phyloP scores from a whole-genome alignment of 1,140 invertebrate species.

The Drosophila eugracilis region DNA sequence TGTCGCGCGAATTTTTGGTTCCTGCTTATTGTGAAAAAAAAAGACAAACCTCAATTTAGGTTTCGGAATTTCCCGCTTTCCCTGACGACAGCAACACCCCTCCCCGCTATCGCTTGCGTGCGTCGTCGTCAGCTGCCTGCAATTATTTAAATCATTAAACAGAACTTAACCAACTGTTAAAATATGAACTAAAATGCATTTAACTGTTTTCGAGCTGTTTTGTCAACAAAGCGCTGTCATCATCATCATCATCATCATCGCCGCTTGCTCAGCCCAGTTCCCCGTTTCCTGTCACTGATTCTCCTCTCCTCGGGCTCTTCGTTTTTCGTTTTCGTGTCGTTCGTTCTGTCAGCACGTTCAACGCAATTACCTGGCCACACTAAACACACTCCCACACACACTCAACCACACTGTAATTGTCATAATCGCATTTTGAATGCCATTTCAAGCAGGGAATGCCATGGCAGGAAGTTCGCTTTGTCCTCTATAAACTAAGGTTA shows the following conservation, averaged over 20 bases:
- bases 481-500: background rate
- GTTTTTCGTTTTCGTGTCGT: constrained; percentile 55
- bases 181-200: constrained; percentile 83
- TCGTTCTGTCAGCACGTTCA: constrained; percentile 74
- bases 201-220: constrained; percentile 80
- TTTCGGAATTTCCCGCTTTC: background rate
- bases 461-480: constrained; percentile 8
- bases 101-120: constrained; percentile 40
- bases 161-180: constrained; percentile 83
- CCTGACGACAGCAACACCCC: too few species aligned
- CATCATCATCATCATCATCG: constrained; percentile 65
- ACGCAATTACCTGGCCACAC: constrained; percentile 69
- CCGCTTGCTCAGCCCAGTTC: constrained; percentile 17
- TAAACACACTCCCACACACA: constrained; percentile 42
- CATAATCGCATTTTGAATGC: constrained; percentile 51
- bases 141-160: constrained; percentile 82
- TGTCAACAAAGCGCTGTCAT: constrained; percentile 79
- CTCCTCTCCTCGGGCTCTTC: too few species aligned
- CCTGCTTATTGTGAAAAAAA: constrained; percentile 45
- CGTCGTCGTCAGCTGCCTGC: constrained; percentile 41
- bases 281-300: constrained; percentile 47
- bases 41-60: constrained; percentile 34
- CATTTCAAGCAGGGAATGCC: too few species aligned
- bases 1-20: constrained; percentile 77
- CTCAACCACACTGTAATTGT: constrained; percentile 38